Base-by-base conservation (phyloP, 2,888 invertebrate genomes). In the Mesoligia furuncula region DNA sequence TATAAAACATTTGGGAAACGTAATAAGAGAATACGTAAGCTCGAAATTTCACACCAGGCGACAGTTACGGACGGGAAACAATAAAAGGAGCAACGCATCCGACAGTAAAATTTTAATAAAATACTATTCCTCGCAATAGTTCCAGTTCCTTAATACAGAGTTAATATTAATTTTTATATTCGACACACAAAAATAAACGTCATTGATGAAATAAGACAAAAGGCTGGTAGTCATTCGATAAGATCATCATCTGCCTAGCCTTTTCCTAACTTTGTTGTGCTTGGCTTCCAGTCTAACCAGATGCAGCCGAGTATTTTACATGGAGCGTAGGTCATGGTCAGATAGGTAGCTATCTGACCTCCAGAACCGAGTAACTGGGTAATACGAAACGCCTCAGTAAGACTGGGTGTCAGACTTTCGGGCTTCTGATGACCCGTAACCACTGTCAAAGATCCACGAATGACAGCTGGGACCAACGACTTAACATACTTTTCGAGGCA, bases 41-140 rank as follows among this genome's bases (percentile, higher is more conserved):
- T 73, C 74, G 36, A 87, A 88, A 88, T 79, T 85, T 87, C 73
- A 85, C 87, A 85, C 73, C 59, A 85, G 86, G 31, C 80, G 85
- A 85, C 72, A 81, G 85, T 88, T 77, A 79, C 75, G 45, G 70
- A 77, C 76, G 80, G 80, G 76, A 87, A 88, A 88, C 82, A 84
- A 89, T 87, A 84, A 86, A 85, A 81, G 61, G 51, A 75, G 70
- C 84, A 79, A 81, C 72, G 82, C 71, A 83, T 83, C 20, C 77
- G 72, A 85, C 66, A 57, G 61, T 87, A 72, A 85, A 88, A 88
- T 89, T 89, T 88, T 85, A 90, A 90, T 90, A 88, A 88, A 87
- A 85, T 74, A 79, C 79, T 83, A 83, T 86, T 81, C 65, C 62
- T 77, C 39, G 76, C 27, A 48, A 78, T 68, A 81, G 36, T 77